Evolutionary conservation across 2,888 invertebrate genomes (phyloP), one percentile per base, ranked within the genome.

Genomic region (Palloptera scutellata): DNA sequence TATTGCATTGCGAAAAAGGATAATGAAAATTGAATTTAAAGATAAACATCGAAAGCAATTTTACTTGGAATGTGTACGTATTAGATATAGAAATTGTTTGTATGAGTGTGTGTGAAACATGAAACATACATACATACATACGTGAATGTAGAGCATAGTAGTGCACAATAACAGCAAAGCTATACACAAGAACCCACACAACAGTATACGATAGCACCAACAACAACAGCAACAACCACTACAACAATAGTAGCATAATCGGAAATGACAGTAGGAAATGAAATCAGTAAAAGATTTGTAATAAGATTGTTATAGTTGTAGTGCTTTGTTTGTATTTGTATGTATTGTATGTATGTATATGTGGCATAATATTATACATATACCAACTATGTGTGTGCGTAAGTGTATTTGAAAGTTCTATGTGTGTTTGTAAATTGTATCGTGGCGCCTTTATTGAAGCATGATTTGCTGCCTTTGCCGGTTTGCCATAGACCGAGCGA

Each of bases 21-120:
- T 42, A 64, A 60, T 55, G 63, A 64, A 64, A 67, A 64, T 64
- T 67, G 63, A 51, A 48, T 64, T 64, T 55, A 64, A 40, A 55
- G 64, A 67, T 64, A 64, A 64, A 64, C 54, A 48, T 64, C 42
- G 45, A 43, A 52, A 19, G 4, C 40, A 61, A 48, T 57, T 61
- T 54, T 30, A 57, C 54, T 41, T 15, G 61, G n/a, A 19, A n/a
- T 19, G 40, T 55, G 19, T 40, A 40, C 40, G 12, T 20, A 12
- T n/a, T 5, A 41, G 15, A 15, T 13, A 11, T 2, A 41, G 11
- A 41, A 53, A 15, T 13, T 17, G 4, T 51, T 6, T n/a, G 40
- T n/a, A n/a, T n/a, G n/a, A n/a, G n/a, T n/a, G n/a, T 11, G 55
- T 2, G 40, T 13, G 1, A 6, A n/a, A 57, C 55, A 11, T 9